Percentiles rank a stretch among this genome's conserved stretches.
phyloP scores from a whole-genome alignment of 1,140 invertebrate species.

The Atopsyche davidsoni region DNA sequence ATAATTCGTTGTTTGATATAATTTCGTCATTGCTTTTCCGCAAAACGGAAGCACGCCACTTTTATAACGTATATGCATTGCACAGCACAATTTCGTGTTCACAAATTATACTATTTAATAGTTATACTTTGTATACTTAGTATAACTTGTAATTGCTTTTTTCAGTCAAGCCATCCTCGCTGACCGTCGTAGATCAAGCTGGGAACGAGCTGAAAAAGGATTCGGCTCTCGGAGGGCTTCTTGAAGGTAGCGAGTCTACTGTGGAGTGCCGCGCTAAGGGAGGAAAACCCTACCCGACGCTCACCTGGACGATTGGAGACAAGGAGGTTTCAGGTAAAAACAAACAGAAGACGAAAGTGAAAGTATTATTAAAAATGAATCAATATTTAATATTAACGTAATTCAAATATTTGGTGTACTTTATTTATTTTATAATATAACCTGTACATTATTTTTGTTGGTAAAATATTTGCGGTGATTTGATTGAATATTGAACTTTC shows the following conservation, averaged over 20 bases:
- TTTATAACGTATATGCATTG: too few relatives aligned
- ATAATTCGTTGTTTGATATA: too few relatives aligned
- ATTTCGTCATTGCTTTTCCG: too few relatives aligned
- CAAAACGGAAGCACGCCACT: too few relatives aligned
- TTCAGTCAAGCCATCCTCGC: conserved; percentile 23
- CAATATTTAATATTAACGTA: not conserved
- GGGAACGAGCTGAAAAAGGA: conserved; percentile 16
- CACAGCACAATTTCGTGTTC: too few relatives aligned
- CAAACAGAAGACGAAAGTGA: not conserved
- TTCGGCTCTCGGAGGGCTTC: conserved; percentile 17
- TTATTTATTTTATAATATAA: conserved; percentile 1
- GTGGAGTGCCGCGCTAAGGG: conserved; percentile 25
- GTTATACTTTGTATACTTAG: too few relatives aligned
- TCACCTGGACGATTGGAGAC: conserved; percentile 23
- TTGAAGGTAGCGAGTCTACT: conserved; percentile 18
- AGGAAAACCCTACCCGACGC: conserved; percentile 20
- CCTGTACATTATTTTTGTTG: not conserved
- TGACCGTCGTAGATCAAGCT: conserved; percentile 18
- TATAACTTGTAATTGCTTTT: conserved; percentile 3
- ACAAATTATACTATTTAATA: too few relatives aligned
- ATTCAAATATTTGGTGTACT: not conserved
- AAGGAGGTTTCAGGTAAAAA: conserved; percentile 19
- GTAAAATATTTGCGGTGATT: not conserved
- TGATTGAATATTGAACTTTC: not conserved
- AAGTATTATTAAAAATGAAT: not conserved